Base-by-base conservation (phyloP, 2,797 vertebrate species). In the Leptoclinus maculatus region DNA sequence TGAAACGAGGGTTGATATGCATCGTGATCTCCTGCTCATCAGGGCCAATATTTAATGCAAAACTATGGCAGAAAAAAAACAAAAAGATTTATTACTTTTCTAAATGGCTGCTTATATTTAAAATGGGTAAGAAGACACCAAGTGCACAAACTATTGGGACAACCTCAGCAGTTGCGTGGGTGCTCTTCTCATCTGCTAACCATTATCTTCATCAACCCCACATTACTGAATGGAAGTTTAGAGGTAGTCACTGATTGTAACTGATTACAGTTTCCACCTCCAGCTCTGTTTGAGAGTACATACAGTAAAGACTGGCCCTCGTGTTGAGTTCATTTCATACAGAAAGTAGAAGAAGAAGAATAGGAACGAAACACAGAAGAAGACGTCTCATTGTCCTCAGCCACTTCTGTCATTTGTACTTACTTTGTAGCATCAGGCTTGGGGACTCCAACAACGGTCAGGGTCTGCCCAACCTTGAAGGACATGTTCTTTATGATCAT, bases 1-100 rank as follows among this genome's bases (percentile, higher is more conserved):
- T 82, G n/a, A 96, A 96, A 32, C 95, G 94, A 25, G 94, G 84
- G 83, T 96, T 96, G 14, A 96, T 43, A 32, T 96, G 95, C 34
- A 96, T 25, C 1, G 91, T 88, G 17, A 95, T 54, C 1, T 95
- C 88, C 23, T 91, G 38, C 6, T 91, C 84, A 0, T 82, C 23
- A 0, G 75, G 83, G 10, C 95, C 94, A 2, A 96, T 69, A 38
- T 96, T 96, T 19, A 96, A 2, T 0, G 79, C 78, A 85, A 96
- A 96, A 27, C 96, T 96, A 80, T 2, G 32, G 14, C 29, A 62
- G 17, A 75, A 12, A 68, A 32, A 10, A 36, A 1, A 59, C 14
- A 72, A 54, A 49, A 51, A 65, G 1, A 10, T 27, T 4, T 3
- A 32, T 39, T 34, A 3, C 7, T 21, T 59, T n/a, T 60, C 64